Evolutionary conservation across 2,113 vertebrate species (phyloP).

Genomic region (Corythornis vintsioides): DNA sequence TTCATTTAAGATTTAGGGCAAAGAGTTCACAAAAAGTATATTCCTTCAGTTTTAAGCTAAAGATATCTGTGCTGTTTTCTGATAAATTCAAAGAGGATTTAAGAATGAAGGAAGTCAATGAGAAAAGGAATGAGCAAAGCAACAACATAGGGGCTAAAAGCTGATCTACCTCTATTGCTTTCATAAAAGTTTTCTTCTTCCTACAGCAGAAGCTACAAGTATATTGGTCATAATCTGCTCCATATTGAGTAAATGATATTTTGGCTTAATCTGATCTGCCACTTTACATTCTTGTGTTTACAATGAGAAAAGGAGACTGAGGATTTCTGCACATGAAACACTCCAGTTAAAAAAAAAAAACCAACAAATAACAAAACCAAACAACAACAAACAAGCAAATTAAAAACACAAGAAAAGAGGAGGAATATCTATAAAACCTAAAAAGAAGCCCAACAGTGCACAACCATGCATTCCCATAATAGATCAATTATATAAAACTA

Average conservation of each 20-base stretch:
- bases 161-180: not conserved
- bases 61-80: not conserved
- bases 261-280: not conserved
- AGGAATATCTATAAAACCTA: not conserved
- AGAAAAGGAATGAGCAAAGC: not conserved
- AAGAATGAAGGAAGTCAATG: not conserved
- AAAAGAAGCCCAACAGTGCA: not conserved
- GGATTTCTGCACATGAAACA: not conserved
- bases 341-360: not conserved
- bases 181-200: not conserved
- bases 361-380: not conserved
- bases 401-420: not conserved
- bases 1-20: not conserved
- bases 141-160: not conserved
- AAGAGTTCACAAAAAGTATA: not conserved
- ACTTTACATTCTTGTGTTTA: not conserved
- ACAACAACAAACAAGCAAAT: not conserved
- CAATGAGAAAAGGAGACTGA: not conserved
- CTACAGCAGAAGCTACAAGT: not conserved
- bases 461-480: fast-evolving
- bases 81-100: not conserved
- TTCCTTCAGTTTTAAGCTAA: not conserved
- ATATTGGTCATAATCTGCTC: not conserved
- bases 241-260: not conserved
- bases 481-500: not conserved